phyloP scores from a whole-genome alignment of 35 echinoderm and acorn worm genomes.

The Heliocidaris erythrogramma region DNA sequence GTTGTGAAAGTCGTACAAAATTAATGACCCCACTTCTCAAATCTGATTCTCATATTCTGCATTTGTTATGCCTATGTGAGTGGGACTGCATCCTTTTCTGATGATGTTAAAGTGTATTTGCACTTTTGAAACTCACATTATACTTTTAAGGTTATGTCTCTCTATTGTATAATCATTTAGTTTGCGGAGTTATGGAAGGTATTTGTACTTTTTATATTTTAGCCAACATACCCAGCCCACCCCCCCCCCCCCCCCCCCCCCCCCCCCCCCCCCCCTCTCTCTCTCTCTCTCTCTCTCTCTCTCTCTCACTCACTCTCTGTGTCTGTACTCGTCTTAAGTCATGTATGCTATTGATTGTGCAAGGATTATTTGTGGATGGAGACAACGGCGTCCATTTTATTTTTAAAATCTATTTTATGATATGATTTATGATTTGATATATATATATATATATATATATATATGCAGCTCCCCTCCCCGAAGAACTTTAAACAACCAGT shows the following conservation, averaged over 20 bases:
- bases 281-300: neutral
- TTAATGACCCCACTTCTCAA: neutral
- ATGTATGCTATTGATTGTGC: too few relatives aligned
- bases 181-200: neutral
- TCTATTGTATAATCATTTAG: neutral
- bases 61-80: neutral
- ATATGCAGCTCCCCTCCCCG: too few relatives aligned
- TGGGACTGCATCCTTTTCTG: neutral
- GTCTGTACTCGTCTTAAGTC: too few relatives aligned
- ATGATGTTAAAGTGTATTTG: neutral
- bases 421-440: too few relatives aligned
- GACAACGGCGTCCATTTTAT: too few relatives aligned
- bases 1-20: conserved; percentile 40
- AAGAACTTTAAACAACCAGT: too few relatives aligned
- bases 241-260: neutral
- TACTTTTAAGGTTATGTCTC: neutral
- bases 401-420: too few relatives aligned
- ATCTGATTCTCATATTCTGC: conserved; percentile 4
- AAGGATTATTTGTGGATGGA: too few relatives aligned
- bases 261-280: neutral
- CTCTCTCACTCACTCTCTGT: too few relatives aligned
- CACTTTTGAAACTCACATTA: neutral
- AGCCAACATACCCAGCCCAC: neutral
- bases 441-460: too few relatives aligned
- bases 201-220: neutral